Evolutionary conservation across 1,140 invertebrate species (phyloP).

Genomic region (Prorops nasuta): DNA sequence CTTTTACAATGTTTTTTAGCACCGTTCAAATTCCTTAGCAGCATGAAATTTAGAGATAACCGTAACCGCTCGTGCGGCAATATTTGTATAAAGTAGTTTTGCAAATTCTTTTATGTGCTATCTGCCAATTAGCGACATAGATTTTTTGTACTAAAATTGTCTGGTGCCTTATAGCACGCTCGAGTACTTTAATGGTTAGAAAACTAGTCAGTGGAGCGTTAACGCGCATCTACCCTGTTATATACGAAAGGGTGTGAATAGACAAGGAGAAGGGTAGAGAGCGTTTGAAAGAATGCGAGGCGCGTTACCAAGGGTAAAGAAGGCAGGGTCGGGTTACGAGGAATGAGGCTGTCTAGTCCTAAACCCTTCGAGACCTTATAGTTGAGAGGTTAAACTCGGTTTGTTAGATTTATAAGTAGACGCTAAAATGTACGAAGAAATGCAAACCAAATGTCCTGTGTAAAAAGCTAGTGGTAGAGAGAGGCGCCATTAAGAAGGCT

Average conservation of each 20-base stretch:
- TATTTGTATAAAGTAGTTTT: too few species aligned
- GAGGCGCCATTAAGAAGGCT: constrained; percentile 12
- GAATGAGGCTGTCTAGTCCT: constrained; percentile 54
- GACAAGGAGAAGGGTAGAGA: constrained; percentile 13
- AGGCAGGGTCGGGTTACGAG: constrained; percentile 25
- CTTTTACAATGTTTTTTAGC: too few species aligned
- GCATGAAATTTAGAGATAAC: too few species aligned
- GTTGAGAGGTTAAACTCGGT: constrained; percentile 27
- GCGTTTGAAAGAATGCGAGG: constrained; percentile 7
- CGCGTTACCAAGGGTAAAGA: not conserved
- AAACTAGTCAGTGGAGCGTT: constrained; percentile 50
- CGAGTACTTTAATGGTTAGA: constrained; percentile 37
- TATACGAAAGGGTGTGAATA: constrained; percentile 19
- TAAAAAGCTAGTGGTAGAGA: constrained; percentile 24
- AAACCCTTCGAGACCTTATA: constrained; percentile 44
- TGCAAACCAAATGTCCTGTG: constrained; percentile 26
- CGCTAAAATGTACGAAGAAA: constrained; percentile 9
- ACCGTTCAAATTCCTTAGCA: too few species aligned
- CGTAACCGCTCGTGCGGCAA: too few species aligned
- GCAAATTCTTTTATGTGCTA: too few species aligned
- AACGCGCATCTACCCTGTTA: constrained; percentile 19
- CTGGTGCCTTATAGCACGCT: constrained; percentile 32
- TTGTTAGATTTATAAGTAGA: constrained; percentile 31
- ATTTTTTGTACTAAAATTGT: too few species aligned
- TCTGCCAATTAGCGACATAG: too few species aligned